These are phyloP conservation scores for Saccopteryx leptura DNA, from an alignment of 2,113 vertebrate species.

Conservation along the genomic window DNA sequence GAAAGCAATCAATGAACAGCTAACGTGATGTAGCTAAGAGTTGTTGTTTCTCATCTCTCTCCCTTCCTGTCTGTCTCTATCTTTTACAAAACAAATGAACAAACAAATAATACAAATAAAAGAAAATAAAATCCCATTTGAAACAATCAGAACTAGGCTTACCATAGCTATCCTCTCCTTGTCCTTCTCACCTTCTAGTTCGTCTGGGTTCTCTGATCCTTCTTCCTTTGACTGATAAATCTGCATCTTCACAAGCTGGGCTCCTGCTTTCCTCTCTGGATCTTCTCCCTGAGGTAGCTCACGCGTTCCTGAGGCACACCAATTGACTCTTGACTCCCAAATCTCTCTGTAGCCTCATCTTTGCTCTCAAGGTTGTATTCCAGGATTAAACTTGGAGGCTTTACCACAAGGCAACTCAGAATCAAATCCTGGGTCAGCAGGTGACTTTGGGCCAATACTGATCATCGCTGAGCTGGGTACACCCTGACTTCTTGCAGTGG, in stretches of 20 bases:
- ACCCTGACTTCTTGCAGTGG: background rate
- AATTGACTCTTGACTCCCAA: background rate
- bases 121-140: background rate
- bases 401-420: background rate
- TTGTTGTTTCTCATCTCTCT: no score
- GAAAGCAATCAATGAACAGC: no score
- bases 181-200: background rate
- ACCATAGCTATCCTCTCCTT: background rate
- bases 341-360: background rate
- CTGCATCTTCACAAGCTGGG: accelerated
- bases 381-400: background rate
- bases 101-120: no score
- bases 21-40: no score
- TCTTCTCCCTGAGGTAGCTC: background rate
- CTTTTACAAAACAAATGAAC: no score
- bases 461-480: background rate
- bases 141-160: background rate
- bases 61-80: no score
- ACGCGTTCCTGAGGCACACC: background rate
- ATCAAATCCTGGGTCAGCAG: background rate
- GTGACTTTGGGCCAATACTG: background rate
- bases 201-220: background rate
- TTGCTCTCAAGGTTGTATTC: background rate
- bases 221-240: background rate
- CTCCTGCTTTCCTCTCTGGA: background rate